Evolutionary conservation across 2,113 vertebrate genomes (phyloP).

Genomic region (Saccopteryx bilineata): DNA sequence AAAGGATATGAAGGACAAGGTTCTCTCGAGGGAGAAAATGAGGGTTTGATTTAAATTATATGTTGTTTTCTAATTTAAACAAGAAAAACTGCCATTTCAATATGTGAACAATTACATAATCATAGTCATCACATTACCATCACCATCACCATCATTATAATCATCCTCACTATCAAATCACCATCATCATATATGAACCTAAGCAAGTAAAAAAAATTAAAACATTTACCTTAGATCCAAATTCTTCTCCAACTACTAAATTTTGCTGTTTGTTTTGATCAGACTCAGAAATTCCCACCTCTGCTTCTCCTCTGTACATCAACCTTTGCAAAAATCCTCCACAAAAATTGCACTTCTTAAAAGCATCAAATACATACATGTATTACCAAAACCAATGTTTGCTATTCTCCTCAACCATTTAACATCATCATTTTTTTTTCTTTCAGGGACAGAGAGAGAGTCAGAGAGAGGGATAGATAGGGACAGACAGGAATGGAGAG

Average conservation of each 20-base stretch:
- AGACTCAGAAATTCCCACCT: not conserved
- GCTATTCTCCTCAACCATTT: not conserved
- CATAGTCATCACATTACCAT: not conserved
- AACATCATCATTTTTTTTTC: not conserved
- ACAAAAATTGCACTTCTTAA: not conserved
- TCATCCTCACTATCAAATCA: not conserved
- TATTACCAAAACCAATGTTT: not conserved
- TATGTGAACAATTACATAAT: slow-evolving; percentile 30
- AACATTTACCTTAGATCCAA: not conserved
- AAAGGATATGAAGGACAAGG: not conserved
- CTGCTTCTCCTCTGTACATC: not conserved
- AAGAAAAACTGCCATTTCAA: slow-evolving; percentile 22
- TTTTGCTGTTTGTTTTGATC: not conserved
- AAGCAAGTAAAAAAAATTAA: not conserved
- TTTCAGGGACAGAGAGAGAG: no score
- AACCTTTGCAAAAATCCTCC: not conserved
- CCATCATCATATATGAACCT: not conserved
- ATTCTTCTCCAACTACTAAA: not conserved
- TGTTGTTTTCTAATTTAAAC: not conserved
- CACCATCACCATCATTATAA: not conserved
- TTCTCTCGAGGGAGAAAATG: slow-evolving; percentile 27
- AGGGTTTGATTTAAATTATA: slow-evolving; percentile 21
- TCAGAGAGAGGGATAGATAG: no score
- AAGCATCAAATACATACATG: not conserved
- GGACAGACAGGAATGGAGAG: no score